Evolutionary conservation across 1,140 invertebrate genomes (phyloP).

Genomic region (Cydia strobilella): DNA sequence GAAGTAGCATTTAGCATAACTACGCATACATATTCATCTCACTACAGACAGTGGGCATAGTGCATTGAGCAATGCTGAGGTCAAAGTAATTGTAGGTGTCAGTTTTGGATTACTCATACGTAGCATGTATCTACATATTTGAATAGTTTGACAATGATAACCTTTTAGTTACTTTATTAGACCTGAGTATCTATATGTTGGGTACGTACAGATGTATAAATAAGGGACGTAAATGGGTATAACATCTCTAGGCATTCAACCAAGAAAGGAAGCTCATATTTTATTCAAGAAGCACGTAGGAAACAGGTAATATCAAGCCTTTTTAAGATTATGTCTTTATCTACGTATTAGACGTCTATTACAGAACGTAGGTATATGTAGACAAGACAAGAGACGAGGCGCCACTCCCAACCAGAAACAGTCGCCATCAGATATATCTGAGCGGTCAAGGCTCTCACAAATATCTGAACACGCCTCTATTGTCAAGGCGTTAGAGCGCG

Average conservation of each 20-base stretch:
- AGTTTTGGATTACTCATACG: not conserved
- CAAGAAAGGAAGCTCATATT: constrained; percentile 11
- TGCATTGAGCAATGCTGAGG: constrained; percentile 5
- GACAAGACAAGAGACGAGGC: no score
- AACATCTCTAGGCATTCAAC: not conserved
- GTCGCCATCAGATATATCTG: no score
- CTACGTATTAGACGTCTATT: not conserved
- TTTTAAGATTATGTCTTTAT: constrained; percentile 19
- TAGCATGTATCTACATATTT: not conserved
- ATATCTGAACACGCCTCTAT: no score
- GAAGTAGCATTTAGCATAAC: not conserved
- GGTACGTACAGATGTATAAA: no score
- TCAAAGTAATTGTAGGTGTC: constrained; percentile 5
- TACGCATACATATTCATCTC: constrained; percentile 5
- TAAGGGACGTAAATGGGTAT: no score
- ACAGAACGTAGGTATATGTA: not conserved
- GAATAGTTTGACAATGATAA: no score
- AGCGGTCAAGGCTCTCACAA: no score
- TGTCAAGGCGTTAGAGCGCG: no score
- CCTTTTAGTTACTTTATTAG: no score
- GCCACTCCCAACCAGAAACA: no score
- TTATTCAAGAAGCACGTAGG: constrained; percentile 8
- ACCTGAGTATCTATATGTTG: not conserved
- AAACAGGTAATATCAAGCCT: not conserved
- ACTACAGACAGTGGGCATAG: not conserved